These are phyloP conservation scores for Elaphurus davidianus DNA, from an alignment of 2,113 vertebrate genomes.

Conservation along the genomic window DNA sequence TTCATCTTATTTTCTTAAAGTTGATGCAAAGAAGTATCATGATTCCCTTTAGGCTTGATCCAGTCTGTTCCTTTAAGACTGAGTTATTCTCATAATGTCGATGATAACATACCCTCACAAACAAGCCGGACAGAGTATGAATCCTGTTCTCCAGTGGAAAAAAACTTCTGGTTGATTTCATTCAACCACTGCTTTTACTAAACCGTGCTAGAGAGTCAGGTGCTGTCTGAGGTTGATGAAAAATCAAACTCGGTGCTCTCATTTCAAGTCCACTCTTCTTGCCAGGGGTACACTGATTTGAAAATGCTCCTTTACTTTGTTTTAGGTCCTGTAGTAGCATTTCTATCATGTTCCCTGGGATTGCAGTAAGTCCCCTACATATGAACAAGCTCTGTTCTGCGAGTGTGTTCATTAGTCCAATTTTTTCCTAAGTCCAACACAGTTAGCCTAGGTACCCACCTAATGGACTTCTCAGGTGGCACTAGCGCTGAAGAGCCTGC, in stretches of 20 bases:
- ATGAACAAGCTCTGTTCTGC: background rate
- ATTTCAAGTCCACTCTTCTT: background rate
- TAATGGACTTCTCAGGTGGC: background rate
- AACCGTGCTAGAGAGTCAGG: background rate
- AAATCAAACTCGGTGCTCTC: background rate
- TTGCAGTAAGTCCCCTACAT: background rate
- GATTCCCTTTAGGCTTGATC: background rate
- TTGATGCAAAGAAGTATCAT: background rate
- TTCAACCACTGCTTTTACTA: background rate
- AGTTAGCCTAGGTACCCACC: background rate
- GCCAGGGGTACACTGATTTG: background rate
- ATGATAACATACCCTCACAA: background rate
- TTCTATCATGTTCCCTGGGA: background rate
- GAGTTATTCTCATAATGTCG: fast-evolving
- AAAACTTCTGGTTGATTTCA: background rate
- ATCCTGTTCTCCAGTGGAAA: background rate
- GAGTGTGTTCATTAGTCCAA: background rate
- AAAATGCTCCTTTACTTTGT: background rate
- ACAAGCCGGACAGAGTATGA: background rate
- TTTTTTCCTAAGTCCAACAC: background rate
- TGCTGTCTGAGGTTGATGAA: background rate
- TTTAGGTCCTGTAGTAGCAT: background rate
- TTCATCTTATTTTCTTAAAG: background rate
- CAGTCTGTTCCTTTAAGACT: background rate
- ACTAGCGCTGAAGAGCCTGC: background rate